Evolutionary conservation across 2,888 invertebrate species (phyloP), one percentile per base, ranked within the genome.

Genomic region (Lutraria lutraria): DNA sequence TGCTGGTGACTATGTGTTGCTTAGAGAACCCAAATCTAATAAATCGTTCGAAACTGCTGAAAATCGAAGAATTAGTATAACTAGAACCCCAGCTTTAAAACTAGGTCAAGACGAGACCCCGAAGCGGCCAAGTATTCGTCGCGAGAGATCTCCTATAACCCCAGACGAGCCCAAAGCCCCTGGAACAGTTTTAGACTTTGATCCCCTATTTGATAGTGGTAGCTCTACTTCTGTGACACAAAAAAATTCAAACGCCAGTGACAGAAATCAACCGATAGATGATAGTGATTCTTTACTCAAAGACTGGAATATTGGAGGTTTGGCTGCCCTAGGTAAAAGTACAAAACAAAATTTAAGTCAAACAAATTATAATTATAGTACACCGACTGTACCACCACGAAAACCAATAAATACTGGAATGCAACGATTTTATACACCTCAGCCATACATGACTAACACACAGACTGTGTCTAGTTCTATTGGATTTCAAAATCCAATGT

Each of bases 31-130:
- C 21, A 86, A 86, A 19, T 25, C 63, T n/a, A 52, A 56, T 19
- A 29, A 29, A 34, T 43, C 54, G 21, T 25, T 72, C 25, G 82
- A 83, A 43, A 54, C 10, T 81, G 68, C 29, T 52, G 63, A 76
- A n/a, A 89, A 90, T 60, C 82, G 89, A 80, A 88, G 92, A 34
- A 89, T 84, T 31, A 91, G 91, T 86, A 87, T 93, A 12, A 90
- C 89, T n/a, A 89, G 94, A 29, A 89, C 92, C 2, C 91, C 93
- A 60, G 94, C 94, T 13, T 93, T 94, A 87, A 91, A 93, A 81
- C 86, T 92, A 31, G 88, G 88, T 19, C 83, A 90, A 43, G 88
- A 87, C 0, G 91, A 91, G 29, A 89, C 91, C 0, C 94, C 93
- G 6, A 86, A 92, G 54, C 83, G 94, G n/a, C 90, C 93, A n/a